Base-by-base conservation (phyloP, 2,797 vertebrate genomes). In the Typhlichthys eigenmanni region DNA sequence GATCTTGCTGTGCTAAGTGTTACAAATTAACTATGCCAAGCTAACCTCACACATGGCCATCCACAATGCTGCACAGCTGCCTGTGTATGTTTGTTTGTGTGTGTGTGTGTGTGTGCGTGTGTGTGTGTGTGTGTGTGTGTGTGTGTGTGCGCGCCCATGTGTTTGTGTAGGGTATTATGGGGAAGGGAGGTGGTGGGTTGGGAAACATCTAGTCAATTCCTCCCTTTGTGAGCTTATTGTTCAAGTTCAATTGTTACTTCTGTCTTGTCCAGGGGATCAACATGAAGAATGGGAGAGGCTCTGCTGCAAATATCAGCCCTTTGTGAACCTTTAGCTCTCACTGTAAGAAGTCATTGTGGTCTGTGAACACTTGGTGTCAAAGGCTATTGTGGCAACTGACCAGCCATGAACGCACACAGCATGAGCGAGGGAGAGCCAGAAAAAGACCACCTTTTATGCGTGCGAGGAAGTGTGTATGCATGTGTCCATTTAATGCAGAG, bases 241-340 rank as follows among this genome's bases (percentile, higher is more conserved):
- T 91, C 79, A 84, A 84, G 85, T 81, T 89, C 88, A 89, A 81
- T 88, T 88, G 86, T 67, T 78, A 81, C 77, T 82, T 85, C 80
- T 81, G 81, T 79, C 68, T 62, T 92, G 88, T 91, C 60, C 16
- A 57, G 34, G 74, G 80, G 87, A 92, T 90, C 85, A 86, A 79
- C 58, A 65, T 64, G 72, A 81, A 91, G 83, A 93, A 91, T 90
- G 78, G 69, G 70, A 64, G 66, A 71, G 78, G 83, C 82, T 87
- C 81, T 59, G 64, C 77, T 72, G 77, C 69, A 76, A 69, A 87
- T 74, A 85, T 81, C 73, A 55, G 52, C 63, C 64, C 75, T 86
- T 91, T 92, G 91, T 91, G 74, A 75, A 62, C 66, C 34, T 65
- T 70, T 74, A 55, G 76, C 66, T 55, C 46, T 74, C 68, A 58